Percentiles rank a stretch among this genome's conserved stretches.
Evolutionary conservation across 2,888 invertebrate genomes (phyloP).

Genomic region (Mellilla xanthometata): DNA sequence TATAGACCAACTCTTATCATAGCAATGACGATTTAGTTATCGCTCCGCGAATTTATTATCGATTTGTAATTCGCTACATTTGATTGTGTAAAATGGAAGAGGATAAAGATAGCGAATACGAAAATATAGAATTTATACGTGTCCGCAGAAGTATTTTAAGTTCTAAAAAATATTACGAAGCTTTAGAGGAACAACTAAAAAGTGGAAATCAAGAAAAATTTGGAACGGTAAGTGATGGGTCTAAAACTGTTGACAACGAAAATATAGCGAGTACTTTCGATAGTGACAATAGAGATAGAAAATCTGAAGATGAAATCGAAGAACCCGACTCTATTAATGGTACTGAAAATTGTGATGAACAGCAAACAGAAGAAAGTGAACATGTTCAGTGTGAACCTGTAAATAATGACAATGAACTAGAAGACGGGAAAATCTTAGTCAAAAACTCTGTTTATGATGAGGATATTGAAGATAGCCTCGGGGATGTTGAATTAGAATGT

Average conservation of each 20-base stretch:
- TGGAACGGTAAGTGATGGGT: no score
- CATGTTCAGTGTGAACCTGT: background rate
- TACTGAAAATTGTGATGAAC: no score
- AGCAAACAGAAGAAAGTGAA: background rate
- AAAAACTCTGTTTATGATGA: background rate
- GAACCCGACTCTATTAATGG: no score
- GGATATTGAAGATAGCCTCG: background rate
- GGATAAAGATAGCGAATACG: slow-evolving; percentile 2
- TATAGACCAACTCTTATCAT: slow-evolving; percentile 8
- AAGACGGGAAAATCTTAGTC: no score
- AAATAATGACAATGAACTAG: background rate
- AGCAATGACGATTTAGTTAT: slow-evolving; percentile 7
- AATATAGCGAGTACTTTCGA: no score
- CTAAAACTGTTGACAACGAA: no score
- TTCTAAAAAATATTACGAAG: background rate
- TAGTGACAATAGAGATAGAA: background rate
- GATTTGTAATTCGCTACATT: slow-evolving; percentile 15
- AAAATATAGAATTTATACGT: background rate
- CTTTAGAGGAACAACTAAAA: background rate
- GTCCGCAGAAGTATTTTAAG: background rate
- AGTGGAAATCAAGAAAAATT: background rate
- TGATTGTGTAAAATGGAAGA: slow-evolving; percentile 16
- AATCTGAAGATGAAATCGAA: background rate
- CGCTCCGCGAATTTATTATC: slow-evolving; percentile 11
- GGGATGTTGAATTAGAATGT: background rate